phyloP scores from a whole-genome alignment of 1,140 invertebrate genomes.

The Diabrotica virgifera region DNA sequence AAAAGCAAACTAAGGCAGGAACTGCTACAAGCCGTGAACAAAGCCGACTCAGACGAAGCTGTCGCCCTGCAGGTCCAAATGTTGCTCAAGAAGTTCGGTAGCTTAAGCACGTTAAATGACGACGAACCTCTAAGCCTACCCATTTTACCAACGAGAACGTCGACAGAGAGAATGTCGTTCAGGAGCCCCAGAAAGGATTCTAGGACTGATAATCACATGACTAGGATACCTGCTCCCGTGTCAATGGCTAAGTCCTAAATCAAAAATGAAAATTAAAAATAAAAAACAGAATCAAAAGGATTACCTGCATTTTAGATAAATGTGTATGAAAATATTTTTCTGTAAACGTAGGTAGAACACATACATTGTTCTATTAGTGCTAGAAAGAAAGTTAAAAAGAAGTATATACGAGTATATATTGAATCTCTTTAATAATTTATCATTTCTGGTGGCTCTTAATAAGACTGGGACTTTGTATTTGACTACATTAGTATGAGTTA shows the following conservation, averaged over 20 bases:
- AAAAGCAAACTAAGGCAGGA: slow-evolving; percentile 69
- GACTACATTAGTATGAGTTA: too few species aligned
- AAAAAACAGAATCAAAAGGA: background rate
- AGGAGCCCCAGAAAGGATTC: slow-evolving; percentile 57
- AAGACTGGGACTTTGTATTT: too few species aligned
- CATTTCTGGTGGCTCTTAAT: too few species aligned
- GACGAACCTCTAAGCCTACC: slow-evolving; percentile 30
- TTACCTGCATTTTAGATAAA: too few species aligned
- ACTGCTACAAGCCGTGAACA: slow-evolving; percentile 64
- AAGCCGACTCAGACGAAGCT: slow-evolving; percentile 55
- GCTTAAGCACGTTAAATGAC: slow-evolving; percentile 56
- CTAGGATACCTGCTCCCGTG: slow-evolving; percentile 56
- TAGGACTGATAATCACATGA: slow-evolving; percentile 49
- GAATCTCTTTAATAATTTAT: too few species aligned
- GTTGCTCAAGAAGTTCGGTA: slow-evolving; percentile 62
- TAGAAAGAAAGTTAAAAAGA: too few species aligned
- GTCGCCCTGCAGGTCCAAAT: slow-evolving; percentile 56
- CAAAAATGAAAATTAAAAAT: background rate
- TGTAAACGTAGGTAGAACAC: too few species aligned
- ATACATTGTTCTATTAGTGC: too few species aligned
- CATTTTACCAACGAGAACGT: slow-evolving; percentile 30
- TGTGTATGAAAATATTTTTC: too few species aligned
- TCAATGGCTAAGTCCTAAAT: slow-evolving; percentile 1
- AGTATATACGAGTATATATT: too few species aligned
- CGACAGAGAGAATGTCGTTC: slow-evolving; percentile 44